These are phyloP conservation scores for Microhierax caerulescens DNA, from an alignment of 2,797 vertebrate genomes.

Conservation along the genomic window DNA sequence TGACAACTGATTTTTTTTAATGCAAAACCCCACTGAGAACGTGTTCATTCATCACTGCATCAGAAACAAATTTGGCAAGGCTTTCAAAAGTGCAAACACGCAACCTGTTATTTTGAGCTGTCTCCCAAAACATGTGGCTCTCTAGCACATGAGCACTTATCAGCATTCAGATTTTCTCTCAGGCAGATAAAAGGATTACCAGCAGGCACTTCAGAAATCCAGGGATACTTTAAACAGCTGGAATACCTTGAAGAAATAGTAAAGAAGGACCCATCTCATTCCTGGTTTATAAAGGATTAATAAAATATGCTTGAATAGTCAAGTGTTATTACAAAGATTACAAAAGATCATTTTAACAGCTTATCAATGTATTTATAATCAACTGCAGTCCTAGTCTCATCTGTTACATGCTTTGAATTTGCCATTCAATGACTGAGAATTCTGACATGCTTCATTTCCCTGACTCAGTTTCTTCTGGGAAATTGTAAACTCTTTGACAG, in stretches of 20 bases:
- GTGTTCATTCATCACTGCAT: background rate
- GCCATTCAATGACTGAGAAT: background rate
- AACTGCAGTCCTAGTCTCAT: background rate
- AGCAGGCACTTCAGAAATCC: background rate
- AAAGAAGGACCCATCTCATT: background rate
- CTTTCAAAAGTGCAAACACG: background rate
- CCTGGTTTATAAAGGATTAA: background rate
- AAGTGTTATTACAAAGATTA: no score
- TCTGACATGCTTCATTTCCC: background rate
- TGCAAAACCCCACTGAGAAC: background rate
- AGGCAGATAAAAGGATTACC: background rate
- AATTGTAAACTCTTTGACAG: background rate
- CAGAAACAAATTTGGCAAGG: background rate
- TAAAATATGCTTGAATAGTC: background rate
- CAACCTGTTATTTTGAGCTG: background rate
- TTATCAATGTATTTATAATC: background rate
- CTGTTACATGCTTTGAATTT: background rate
- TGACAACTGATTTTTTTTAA: background rate
- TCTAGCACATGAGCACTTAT: rapidly evolving
- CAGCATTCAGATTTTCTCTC: background rate
- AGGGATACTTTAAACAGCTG: background rate
- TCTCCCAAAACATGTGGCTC: background rate
- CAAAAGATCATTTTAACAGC: background rate
- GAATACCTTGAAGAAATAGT: background rate
- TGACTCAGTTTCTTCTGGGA: background rate